Evolutionary conservation across 2,797 vertebrate species (phyloP), one percentile per base, ranked within the genome.

Genomic region (Vipera ursinii): DNA sequence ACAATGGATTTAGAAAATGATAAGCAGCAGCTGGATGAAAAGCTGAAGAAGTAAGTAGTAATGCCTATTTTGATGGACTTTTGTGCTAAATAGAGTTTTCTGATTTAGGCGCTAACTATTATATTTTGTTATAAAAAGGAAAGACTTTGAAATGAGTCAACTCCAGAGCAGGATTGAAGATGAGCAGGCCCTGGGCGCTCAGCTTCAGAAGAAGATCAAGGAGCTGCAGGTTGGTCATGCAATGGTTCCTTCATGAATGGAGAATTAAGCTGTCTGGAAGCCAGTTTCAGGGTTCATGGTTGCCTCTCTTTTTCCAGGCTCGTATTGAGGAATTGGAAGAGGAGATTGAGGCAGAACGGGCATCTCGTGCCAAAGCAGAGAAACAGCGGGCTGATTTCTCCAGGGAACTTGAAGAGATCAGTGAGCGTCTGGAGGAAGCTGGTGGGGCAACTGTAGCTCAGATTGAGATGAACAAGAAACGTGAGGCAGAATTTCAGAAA

Each of bases 321-420:
- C 98, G 98, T 82, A 98, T 98, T 97, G 98, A 98, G 93, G 98
- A 98, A 93, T 96, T 98, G 61, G 98, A 98, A 92, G 98, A 98
- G 63, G 98, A 98, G 95, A 98, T 98, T 22, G 98, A 98, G 93
- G 97, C 98, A 86, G 98, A 98, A 92, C 97, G 98, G 44, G 96
- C 98, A 59, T 98, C 98, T 96, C 98, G 98, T 0, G 98, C 98
- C 85, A 98, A 98, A 94, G 97, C 98, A 63, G 98, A 98, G 96
- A 98, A 98, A 96, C 98, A 98, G 95, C 97, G 98, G 48, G 60
- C 96, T 51, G 98, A 98, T 96, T 94, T 98, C 92, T 93, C 97
- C 51, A 97, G 98, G 95, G 98, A 98, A 95, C 98, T 98, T 63
- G 98, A 96, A 88, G 98, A 98, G 96, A 98, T 98, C 96, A 98